Base-by-base conservation (phyloP, 2,888 invertebrate species). In the Busseola fusca region DNA sequence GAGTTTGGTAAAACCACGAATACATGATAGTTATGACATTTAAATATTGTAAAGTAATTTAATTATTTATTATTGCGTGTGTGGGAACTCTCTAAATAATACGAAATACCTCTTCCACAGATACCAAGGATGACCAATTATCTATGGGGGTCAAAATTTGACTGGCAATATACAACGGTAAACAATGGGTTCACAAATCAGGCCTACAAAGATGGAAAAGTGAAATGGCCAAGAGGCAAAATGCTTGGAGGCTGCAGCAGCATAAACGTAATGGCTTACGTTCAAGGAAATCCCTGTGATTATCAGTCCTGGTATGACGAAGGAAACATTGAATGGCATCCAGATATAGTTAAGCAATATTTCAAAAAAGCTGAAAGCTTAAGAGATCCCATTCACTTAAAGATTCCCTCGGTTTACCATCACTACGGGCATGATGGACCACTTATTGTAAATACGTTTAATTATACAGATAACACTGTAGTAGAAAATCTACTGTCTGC, bases 201-300 rank as follows among this genome's bases (percentile, higher is more conserved):
- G 68, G 84, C 52, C 1, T 2, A 42, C 1, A 69, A 64, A 68
- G 30, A 12, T 21, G 68, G 88, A 70, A 58, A 83, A 54, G 87
- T 91, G 3, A 82, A 80, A 7, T 96, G 96, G 96, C 94, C 96
- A 12, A 92, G 96, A 60, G 97, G 97, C 0, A 97, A 96, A 87
- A 93, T 96, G 88, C 90, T 97, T 76, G 97, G 97, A 57, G 97
- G 97, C 0, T 91, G 94, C 0, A 95, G 96, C 25, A 90, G 92
- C 4, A 88, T 96, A 0, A 97, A 96, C 85, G 94, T 90, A 16
- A 96, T 96, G 94, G 87, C 96, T 50, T 96, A 96, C 81, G 89
- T 96, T 1, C 93, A 94, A 30, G 96, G 96, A 0, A 93, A 91
- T 69, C 85, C 87, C 0, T 76, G 86, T 1, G 96, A 96, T 82